Percentiles rank a stretch among this genome's conserved stretches.
Evolutionary conservation across 2,888 invertebrate genomes (phyloP).

Genomic region (Sminthurinus aureus): DNA sequence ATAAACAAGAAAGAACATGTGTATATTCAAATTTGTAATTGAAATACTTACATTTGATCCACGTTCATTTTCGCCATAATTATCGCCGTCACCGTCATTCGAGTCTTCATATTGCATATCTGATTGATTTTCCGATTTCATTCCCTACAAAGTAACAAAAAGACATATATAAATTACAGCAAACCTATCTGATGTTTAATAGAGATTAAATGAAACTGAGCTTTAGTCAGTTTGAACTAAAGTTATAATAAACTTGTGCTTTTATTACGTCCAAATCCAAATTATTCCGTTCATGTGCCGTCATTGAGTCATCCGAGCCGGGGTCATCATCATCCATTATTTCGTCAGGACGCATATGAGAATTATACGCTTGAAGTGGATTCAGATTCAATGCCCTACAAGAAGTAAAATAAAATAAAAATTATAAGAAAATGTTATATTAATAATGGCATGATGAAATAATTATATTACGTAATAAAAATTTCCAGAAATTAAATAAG

Average conservation of each 20-base stretch:
- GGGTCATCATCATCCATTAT: conserved; percentile 54
- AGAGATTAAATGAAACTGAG: neutral
- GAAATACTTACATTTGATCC: conserved; percentile 40
- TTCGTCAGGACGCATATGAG: conserved; percentile 49
- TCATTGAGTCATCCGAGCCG: conserved; percentile 55
- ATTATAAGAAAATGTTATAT: too few species aligned
- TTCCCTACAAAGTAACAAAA: conserved; percentile 25
- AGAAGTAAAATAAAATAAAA: too few species aligned
- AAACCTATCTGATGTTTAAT: too few species aligned
- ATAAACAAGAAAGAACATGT: neutral
- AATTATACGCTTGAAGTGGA: conserved; percentile 49
- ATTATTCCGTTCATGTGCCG: conserved; percentile 57
- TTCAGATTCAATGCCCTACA: neutral
- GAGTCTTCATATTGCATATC: conserved; percentile 51
- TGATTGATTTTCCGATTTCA: conserved; percentile 42
- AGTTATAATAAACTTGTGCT: neutral
- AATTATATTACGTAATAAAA: too few species aligned
- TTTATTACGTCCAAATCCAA: conserved; percentile 55
- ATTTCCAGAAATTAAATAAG: too few species aligned
- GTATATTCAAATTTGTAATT: neutral
- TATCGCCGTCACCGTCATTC: conserved; percentile 55
- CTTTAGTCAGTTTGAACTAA: neutral
- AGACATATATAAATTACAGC: neutral
- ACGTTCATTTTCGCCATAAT: conserved; percentile 57
- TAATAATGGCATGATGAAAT: too few species aligned